Base-by-base conservation (phyloP, 2,797 vertebrate genomes). In the Cebuella pygmaea region DNA sequence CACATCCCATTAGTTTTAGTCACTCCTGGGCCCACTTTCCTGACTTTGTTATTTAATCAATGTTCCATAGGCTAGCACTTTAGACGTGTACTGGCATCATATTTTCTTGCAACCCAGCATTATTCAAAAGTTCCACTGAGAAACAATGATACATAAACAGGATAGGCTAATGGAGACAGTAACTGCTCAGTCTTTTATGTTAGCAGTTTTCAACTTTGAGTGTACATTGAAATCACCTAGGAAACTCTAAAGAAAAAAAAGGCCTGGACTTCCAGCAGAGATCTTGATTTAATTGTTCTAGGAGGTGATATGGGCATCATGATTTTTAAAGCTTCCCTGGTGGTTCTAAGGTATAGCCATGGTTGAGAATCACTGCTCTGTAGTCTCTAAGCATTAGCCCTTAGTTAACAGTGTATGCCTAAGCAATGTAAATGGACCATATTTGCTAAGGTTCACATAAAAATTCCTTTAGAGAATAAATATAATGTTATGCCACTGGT, bases 391-490 rank as follows among this genome's bases (percentile, higher is more conserved):
- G 83, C 8, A 79, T 67, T 64, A 52, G 30, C 14, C 57, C n/a
- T 90, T 78, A 90, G 44, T 85, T 72, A 92, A 80, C 57, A 93
- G 27, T 83, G 22, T 79, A 87, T 79, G 64, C 5, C 24, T 75
- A 75, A 83, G n/a, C 39, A 74, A 94, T 50, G 10, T 72, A 92
- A 96, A 78, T 85, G 74, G 39, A 50, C 64, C 67, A 61, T 70
- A 85, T 92, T 85, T 96, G 81, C 85, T 93, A 85, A 92, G n/a
- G 94, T 52, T 96, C 91, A 88, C 46, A 92, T 95, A 85, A 95
- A 96, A 88, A 95, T 90, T 48, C 64, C 83, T 67, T 93, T 79
- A 80, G 41, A 30, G 30, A 95, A 87, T 89, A 96, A 95, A 94
- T 50, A 13, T 50, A 82, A 93, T 74, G 7, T 36, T 89, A 88